phyloP scores from a whole-genome alignment of 2,113 vertebrate species.

The Hymenochirus boettgeri region DNA sequence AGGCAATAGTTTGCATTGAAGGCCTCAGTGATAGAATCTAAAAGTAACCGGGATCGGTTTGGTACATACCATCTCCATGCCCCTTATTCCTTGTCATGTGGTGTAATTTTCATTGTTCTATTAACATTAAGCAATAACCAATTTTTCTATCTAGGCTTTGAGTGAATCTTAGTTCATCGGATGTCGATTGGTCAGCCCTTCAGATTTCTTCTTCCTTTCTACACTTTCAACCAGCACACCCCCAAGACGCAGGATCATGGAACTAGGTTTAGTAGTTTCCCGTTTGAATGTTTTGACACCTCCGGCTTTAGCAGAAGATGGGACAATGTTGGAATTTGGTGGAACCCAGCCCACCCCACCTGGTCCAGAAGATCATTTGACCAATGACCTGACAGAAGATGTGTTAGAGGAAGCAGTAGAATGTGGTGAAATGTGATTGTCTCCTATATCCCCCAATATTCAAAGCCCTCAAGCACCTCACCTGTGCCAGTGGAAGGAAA shows the following conservation, averaged over 20 bases:
- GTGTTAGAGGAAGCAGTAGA: constrained; percentile 85
- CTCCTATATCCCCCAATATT: constrained; percentile 93
- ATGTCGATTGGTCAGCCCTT: neutral
- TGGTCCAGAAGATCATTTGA: constrained; percentile 74
- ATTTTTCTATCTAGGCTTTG: too few species aligned
- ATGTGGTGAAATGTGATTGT: constrained; percentile 73
- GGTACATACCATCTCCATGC: too few species aligned
- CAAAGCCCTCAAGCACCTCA: constrained; percentile 71
- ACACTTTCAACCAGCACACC: neutral
- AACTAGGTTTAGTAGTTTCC: constrained; percentile 71
- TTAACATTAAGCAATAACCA: too few species aligned
- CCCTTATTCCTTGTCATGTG: too few species aligned
- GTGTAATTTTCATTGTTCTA: too few species aligned
- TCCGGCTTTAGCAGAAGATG: constrained; percentile 83
- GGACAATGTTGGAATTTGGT: constrained; percentile 95
- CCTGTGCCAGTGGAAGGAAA: constrained; percentile 77
- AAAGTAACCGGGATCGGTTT: too few species aligned
- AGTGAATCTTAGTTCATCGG: too few species aligned
- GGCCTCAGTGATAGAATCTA: too few species aligned
- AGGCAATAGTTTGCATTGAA: too few species aligned
- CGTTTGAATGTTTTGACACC: constrained; percentile 76
- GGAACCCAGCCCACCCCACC: constrained; percentile 78
- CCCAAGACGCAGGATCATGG: constrained; percentile 58
- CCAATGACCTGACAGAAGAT: constrained; percentile 77
- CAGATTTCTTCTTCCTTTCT: neutral